A percentile compares a stretch with the other conserved stretches of the same genome.
phyloP scores from a whole-genome alignment of 2,888 invertebrate genomes.

The Microplitis deprimator region DNA sequence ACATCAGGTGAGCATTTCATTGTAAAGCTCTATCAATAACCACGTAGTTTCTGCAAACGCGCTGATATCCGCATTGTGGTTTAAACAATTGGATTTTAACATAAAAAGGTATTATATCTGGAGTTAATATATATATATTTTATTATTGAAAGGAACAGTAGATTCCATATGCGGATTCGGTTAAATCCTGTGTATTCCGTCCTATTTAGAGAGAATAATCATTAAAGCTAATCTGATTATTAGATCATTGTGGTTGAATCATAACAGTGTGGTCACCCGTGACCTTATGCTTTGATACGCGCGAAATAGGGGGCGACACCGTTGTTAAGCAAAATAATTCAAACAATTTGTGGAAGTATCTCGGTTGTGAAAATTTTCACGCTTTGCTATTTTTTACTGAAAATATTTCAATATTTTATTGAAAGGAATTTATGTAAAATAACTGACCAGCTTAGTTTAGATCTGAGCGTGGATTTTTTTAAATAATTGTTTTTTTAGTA shows the following conservation, averaged over 20 bases:
- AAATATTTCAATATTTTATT: no score
- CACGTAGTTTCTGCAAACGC: background rate
- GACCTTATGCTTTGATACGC: background rate
- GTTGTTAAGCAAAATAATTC: slow-evolving; percentile 29
- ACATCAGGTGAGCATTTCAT: background rate
- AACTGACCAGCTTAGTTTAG: no score
- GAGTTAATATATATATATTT: background rate
- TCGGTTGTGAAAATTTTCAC: background rate
- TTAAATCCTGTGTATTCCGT: background rate
- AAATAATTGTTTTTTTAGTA: no score
- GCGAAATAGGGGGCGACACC: background rate
- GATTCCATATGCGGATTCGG: background rate
- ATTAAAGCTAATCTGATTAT: background rate
- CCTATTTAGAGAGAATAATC: background rate
- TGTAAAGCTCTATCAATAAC: background rate
- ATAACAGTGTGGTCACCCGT: background rate
- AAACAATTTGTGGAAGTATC: background rate
- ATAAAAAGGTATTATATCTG: background rate
- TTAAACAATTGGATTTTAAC: background rate
- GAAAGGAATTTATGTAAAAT: no score
- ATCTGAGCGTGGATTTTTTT: no score
- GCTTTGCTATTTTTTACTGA: no score
- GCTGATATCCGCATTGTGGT: background rate
- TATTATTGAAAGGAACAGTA: slow-evolving; percentile 1
- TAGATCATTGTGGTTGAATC: background rate